phyloP scores from a whole-genome alignment of 2,888 invertebrate species.

The Aporophyla nigra region DNA sequence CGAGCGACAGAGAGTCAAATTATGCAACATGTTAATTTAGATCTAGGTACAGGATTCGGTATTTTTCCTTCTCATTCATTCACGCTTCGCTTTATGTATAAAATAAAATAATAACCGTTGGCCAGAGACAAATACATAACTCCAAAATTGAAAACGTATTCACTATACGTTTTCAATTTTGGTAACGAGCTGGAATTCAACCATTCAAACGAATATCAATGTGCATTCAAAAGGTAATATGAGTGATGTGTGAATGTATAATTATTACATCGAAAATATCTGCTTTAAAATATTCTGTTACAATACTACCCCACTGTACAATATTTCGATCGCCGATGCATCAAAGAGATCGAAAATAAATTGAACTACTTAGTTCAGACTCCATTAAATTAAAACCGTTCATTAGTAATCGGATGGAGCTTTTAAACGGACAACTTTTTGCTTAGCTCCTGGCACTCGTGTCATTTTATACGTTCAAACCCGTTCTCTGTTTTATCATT shows the following conservation, averaged over 20 bases:
- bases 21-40: slow-evolving; percentile 3
- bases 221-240: neutral
- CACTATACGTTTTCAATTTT: slow-evolving; percentile 6
- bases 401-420: slow-evolving; percentile 41
- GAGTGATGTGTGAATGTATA: neutral
- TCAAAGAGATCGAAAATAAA: slow-evolving; percentile 5
- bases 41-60: neutral
- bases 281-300: neutral
- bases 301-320: neutral
- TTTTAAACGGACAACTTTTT: slow-evolving; percentile 43
- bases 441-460: slow-evolving; percentile 16
- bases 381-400: slow-evolving; percentile 42
- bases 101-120: slow-evolving; percentile 38
- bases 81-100: slow-evolving; percentile 30
- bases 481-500: slow-evolving; percentile 16
- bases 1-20: neutral
- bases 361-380: slow-evolving; percentile 9
- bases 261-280: neutral
- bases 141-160: too few species aligned
- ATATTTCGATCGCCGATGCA: neutral
- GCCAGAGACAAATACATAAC: neutral
- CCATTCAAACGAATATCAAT: neutral
- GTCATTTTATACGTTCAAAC: slow-evolving; percentile 40
- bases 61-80: slow-evolving; percentile 19
- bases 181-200: neutral